Evolutionary conservation across 2,797 vertebrate species (phyloP).

Genomic region (Typhlichthys subterraneus): DNA sequence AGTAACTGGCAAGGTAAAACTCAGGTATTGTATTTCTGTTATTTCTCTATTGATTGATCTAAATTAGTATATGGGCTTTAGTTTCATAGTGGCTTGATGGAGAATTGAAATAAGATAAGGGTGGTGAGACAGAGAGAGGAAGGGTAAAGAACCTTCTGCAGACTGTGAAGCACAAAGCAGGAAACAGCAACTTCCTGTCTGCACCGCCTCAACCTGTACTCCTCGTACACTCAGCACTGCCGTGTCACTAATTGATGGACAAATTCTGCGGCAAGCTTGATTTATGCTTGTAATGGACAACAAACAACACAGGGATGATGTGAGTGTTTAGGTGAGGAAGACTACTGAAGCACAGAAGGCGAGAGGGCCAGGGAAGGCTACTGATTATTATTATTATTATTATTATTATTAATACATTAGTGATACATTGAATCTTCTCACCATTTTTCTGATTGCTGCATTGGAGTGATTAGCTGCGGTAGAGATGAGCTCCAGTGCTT

Average conservation of each 20-base stretch:
- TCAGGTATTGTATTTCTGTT: not conserved
- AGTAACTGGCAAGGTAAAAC: too few relatives aligned
- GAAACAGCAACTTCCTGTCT: constrained; percentile 72
- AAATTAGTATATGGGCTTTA: constrained; percentile 8
- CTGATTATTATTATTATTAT: not conserved
- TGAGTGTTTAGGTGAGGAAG: not conserved
- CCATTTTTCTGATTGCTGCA: constrained; percentile 96
- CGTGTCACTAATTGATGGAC: too few relatives aligned
- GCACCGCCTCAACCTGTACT: constrained; percentile 18
- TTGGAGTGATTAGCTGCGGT: constrained; percentile 97
- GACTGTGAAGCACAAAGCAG: constrained; percentile 58
- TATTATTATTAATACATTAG: not conserved
- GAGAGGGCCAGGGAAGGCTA: not conserved
- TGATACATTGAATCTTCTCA: constrained; percentile 65
- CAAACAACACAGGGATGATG: too few relatives aligned
- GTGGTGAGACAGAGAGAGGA: constrained; percentile 6
- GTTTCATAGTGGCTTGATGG: constrained; percentile 17
- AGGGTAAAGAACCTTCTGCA: constrained; percentile 32
- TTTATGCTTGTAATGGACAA: too few relatives aligned
- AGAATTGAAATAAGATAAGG: constrained; percentile 24
- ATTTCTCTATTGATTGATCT: constrained; percentile 33
- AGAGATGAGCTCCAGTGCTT: constrained; percentile 94
- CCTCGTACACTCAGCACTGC: constrained; percentile 31
- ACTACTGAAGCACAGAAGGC: constrained; percentile 9
- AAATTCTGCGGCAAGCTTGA: not conserved